Base-by-base conservation (phyloP, 1,140 invertebrate genomes). In the Ceratina japonica region DNA sequence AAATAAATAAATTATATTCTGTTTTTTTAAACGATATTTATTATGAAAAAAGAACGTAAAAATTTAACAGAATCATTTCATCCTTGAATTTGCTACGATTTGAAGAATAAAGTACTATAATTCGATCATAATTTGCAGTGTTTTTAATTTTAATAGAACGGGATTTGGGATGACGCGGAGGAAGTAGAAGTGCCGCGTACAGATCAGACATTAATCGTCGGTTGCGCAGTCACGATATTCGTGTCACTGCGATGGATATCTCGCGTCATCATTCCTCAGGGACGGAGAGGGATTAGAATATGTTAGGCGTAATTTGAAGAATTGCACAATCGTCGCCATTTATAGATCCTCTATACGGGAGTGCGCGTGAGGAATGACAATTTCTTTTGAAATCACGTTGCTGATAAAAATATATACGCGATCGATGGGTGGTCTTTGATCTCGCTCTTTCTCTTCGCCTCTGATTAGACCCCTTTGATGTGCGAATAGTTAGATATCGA, bases 391-490 rank as follows among this genome's bases (percentile, higher is more conserved):
- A 75, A 64, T 58, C 24, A 22, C 63, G 27, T 8, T 10, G 15
- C 22, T 15, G 37, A 20, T 59, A 62, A 71, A 77, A 77, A 77
- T 77, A 18, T 44, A 70, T 77, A n/a, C 56, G 56, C 54, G 74
- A 70, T 70, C 65, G 66, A 76, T 61, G 22, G 15, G 0, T 24
- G 54, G 15, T 62, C 75, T 76, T 70, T 76, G 75, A 76, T 76
- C 75, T 70, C 75, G 54, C 18, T 61, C 56, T 76, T 76, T 31
- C 27, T 76, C 65, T 51, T 70, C 56, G 75, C 24, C 75, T 76
- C 49, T 76, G 75, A 76, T 76, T 76, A 76, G 75, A 76, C 70
- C 66, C 75, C 75, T 76, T 76, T 76, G 56, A 70, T 52, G 56
- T 20, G 56, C 65, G 65, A 37, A 18, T 76, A 76, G 70, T 44